Percentiles rank a stretch among this genome's conserved stretches.
phyloP scores from a whole-genome alignment of 2,888 invertebrate genomes.

The Hypomecis punctinalis region DNA sequence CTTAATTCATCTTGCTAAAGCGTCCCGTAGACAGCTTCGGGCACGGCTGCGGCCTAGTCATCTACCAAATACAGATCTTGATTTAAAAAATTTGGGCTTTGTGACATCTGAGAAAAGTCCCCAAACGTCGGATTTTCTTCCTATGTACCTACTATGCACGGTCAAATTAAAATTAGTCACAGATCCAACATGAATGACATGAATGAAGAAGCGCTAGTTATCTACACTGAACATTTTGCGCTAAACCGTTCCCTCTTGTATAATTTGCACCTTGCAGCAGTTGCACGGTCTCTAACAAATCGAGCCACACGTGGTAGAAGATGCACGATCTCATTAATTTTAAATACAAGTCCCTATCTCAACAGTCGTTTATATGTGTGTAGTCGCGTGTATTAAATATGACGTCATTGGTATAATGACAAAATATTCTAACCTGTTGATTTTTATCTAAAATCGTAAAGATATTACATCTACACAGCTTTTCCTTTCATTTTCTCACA shows the following conservation, averaged over 20 bases:
- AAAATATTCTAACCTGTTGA: background rate
- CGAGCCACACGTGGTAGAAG: slow-evolving; percentile 14
- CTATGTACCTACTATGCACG: too few relatives aligned
- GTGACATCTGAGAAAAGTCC: too few relatives aligned
- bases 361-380: slow-evolving; percentile 8
- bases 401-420: background rate
- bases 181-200: too few relatives aligned
- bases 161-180: too few relatives aligned
- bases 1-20: too few relatives aligned
- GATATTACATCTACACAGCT: background rate
- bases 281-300: background rate
- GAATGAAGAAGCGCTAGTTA: too few relatives aligned
- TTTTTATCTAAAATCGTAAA: background rate
- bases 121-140: too few relatives aligned
- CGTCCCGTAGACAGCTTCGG: too few relatives aligned
- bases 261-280: background rate
- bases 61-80: too few relatives aligned
- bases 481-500: background rate
- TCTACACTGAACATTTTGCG: background rate
- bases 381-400: background rate
- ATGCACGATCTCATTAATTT: slow-evolving; percentile 27
- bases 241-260: background rate
- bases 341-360: slow-evolving; percentile 11
- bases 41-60: too few relatives aligned
- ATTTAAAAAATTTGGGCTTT: too few relatives aligned